Conservation (phyloP, 2,888 invertebrate species). For the Therioaphis trifolii region DNA sequence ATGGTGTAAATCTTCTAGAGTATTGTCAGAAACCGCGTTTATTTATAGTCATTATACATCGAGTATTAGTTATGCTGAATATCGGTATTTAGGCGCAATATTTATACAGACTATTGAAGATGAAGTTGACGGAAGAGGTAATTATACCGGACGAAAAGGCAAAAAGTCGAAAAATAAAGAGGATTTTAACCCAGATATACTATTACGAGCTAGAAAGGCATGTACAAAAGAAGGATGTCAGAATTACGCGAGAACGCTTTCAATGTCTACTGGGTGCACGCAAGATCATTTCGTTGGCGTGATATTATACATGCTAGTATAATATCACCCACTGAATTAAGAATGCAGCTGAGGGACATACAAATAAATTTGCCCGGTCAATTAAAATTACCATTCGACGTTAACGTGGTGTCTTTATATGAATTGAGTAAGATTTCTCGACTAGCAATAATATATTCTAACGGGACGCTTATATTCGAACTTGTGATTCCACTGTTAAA, state of each 20-base stretch:
- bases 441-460: too few species aligned
- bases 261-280: not conserved
- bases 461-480: too few species aligned
- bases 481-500: too few species aligned
- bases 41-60: not conserved
- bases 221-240: not conserved
- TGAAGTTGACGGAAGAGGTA: not conserved
- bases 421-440: too few species aligned
- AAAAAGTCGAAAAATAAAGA: not conserved
- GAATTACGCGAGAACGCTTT: not conserved
- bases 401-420: too few species aligned
- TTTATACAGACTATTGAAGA: not conserved
- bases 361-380: too few species aligned
- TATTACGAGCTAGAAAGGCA: conserved; percentile 2
- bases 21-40: too few species aligned
- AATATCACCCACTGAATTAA: too few species aligned
- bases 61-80: not conserved
- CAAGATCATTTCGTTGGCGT: not conserved
- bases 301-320: too few species aligned
- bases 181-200: not conserved
- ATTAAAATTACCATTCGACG: too few species aligned
- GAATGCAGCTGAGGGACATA: too few species aligned
- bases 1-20: too few species aligned
- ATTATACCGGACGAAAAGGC: not conserved
- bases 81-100: not conserved